Base-by-base conservation (phyloP, 2,113 vertebrate genomes). In the Miniopterus natalensis region DNA sequence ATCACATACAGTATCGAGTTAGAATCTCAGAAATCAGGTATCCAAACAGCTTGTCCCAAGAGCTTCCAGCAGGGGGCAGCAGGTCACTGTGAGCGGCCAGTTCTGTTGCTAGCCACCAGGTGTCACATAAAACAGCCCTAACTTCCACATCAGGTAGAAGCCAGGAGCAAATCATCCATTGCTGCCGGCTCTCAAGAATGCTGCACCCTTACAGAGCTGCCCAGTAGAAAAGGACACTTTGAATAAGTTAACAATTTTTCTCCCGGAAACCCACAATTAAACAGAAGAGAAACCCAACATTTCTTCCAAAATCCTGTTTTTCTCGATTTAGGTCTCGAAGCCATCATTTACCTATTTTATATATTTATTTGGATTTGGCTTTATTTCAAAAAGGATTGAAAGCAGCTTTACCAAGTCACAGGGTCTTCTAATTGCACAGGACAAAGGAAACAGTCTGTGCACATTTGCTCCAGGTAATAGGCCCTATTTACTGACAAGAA, bases 61-160 rank as follows among this genome's bases (percentile, higher is more conserved):
- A 93, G 40, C 2, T 4, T 90, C 97, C 97, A 96, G 97, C 71
- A 97, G 97, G 71, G 92, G 96, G 95, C 92, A 95, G 95, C 81
- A 95, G 77, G 21, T 80, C 15, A 36, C 71, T 15, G 36, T 23
- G 21, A 29, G 59, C 2, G 2, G 49, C 61, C 12, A 70, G 53
- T 45, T 17, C 84, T 2, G 1, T 6, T 36, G 31, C 4, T 12
- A 23, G 45, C 11, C 65, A 4, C 53, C 36, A 3, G 2, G 8
- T 0, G 27, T 77, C 47, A 18, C 13, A 3, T 40, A n/a, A 42
- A 93, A 63, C 7, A 25, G 2, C 2, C 31, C 0, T 1, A 18
- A 40, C 6, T 87, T 70, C 36, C 23, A 10, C 8, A 3, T 25
- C 51, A 10, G 25, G 45, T 53, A 21, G 81, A 25, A n/a, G 21